Base-by-base conservation (phyloP, 64 coral and sea anemone genomes). In the Stylophora pistillata region DNA sequence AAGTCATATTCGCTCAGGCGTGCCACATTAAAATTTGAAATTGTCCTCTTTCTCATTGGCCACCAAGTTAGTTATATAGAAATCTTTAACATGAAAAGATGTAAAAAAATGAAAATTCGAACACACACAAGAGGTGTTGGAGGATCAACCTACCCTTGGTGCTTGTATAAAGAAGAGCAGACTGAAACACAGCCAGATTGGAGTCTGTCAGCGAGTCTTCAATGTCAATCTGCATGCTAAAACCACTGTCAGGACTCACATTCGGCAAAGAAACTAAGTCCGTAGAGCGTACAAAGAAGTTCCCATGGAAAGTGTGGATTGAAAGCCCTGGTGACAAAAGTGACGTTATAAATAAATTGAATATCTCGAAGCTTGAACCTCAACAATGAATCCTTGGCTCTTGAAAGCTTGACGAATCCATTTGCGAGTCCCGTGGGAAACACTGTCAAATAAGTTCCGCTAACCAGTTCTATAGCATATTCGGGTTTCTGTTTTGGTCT, bases 231-330 rank as follows among this genome's bases (percentile, higher is more conserved):
- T 99, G 97, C 94, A 99, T 95, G 55, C 93, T 92, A 68, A 95
- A 99, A 0, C 89, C 94, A 31, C 90, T 86, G 65, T 99, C 97
- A 61, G 97, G 97, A 74, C 95, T 95, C 41, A 99, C 78, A 64
- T 99, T 99, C n/a, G 97, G 97, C 31, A 99, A 79, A 58, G 97
- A 99, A 23, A 99, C 93, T 21, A 99, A 88, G 53, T 99, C 97
- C 86, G 97, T 95, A 23, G 97, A 99, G 23, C 97, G 97, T 31
- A 99, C 97, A 69, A 99, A 99, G 90, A 99, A 99, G 53, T 99
- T 99, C 13, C 97, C 97, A 85, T 99, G 97, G 69, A 99, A 99
- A 6, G 97, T 99, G 84, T 99, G 97, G 41, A 99, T 99, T 47
- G 88, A 91, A 30, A 99, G 81, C 15, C 97, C 97, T 99, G 82